phyloP scores from a whole-genome alignment of 1,140 invertebrate species.

The Drosophila neocordata region DNA sequence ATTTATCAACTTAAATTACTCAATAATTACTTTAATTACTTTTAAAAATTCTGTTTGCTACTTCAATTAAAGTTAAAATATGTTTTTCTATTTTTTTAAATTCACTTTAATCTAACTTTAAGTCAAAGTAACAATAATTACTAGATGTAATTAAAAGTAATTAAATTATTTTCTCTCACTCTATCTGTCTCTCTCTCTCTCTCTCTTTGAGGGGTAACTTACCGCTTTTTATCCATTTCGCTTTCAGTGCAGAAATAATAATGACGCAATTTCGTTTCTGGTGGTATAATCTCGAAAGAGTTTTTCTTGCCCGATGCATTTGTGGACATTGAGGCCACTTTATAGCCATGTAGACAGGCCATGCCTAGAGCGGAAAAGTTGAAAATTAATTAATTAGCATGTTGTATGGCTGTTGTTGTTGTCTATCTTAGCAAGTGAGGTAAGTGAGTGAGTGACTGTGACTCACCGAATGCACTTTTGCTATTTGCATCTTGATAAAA shows the following conservation, averaged over 20 bases:
- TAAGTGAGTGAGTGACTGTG: conserved; percentile 17
- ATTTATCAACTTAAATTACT: not conserved
- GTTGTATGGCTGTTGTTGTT: conserved; percentile 24
- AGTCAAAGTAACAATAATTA: not conserved
- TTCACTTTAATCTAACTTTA: too few species aligned
- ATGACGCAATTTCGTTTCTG: conserved; percentile 92
- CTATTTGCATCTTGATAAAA: conserved; percentile 95
- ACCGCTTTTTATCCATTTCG: conserved; percentile 98
- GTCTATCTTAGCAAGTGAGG: not conserved
- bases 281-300: conserved; percentile 95
- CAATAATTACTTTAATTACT: too few species aligned
- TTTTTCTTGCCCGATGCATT: conserved; percentile 91
- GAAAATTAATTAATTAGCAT: conserved; percentile 54
- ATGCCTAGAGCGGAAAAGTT: conserved; percentile 85
- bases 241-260: conserved; percentile 97
- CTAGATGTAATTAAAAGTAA: not conserved
- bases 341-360: conserved; percentile 96
- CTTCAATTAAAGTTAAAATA: too few species aligned
- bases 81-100: too few species aligned
- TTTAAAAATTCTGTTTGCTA: too few species aligned
- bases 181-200: too few species aligned
- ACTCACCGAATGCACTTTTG: conserved; percentile 91
- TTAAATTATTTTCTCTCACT: too few species aligned
- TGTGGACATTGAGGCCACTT: conserved; percentile 90
- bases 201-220: conserved; percentile 17